Percentiles rank a stretch among this genome's conserved stretches.
Conservation (phyloP, 2,888 invertebrate species). For the Erebia epiphron region DNA sequence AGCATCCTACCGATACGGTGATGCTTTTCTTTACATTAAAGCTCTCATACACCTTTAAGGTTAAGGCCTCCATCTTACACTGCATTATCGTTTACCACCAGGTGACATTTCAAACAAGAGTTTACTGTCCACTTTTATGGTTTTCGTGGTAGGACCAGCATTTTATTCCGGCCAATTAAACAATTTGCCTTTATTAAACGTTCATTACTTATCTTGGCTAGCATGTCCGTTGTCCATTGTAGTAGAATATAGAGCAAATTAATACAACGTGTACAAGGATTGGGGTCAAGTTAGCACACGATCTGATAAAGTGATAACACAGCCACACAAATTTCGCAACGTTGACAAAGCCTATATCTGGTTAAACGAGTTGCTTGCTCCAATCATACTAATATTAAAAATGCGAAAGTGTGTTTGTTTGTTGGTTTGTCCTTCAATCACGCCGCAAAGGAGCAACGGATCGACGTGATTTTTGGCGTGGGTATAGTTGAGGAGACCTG, state of each 20-base stretch:
- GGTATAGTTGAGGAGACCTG: too few relatives aligned
- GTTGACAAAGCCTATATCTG: slow-evolving; percentile 23
- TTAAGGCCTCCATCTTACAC: too few relatives aligned
- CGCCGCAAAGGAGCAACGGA: too few relatives aligned
- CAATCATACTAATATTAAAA: too few relatives aligned
- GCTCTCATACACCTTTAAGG: too few relatives aligned
- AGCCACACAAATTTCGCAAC: slow-evolving; percentile 31
- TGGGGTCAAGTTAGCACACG: slow-evolving; percentile 35
- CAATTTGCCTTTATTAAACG: neutral
- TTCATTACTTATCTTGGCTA: neutral
- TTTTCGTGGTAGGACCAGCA: neutral
- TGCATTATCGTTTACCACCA: too few relatives aligned
- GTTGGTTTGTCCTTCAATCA: too few relatives aligned
- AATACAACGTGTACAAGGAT: slow-evolving; percentile 26
- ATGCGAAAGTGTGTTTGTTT: too few relatives aligned
- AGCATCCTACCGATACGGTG: too few relatives aligned
- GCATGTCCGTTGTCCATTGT: slow-evolving; percentile 10
- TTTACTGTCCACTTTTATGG: neutral
- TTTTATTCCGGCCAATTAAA: neutral
- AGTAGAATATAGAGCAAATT: slow-evolving; percentile 25
- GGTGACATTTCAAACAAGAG: too few relatives aligned
- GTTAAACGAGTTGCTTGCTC: slow-evolving; percentile 19
- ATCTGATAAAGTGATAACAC: slow-evolving; percentile 26
- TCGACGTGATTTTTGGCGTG: too few relatives aligned
- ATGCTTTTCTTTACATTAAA: too few relatives aligned